phyloP scores from a whole-genome alignment of 2,113 vertebrate species.

The Macquaria ambigua region DNA sequence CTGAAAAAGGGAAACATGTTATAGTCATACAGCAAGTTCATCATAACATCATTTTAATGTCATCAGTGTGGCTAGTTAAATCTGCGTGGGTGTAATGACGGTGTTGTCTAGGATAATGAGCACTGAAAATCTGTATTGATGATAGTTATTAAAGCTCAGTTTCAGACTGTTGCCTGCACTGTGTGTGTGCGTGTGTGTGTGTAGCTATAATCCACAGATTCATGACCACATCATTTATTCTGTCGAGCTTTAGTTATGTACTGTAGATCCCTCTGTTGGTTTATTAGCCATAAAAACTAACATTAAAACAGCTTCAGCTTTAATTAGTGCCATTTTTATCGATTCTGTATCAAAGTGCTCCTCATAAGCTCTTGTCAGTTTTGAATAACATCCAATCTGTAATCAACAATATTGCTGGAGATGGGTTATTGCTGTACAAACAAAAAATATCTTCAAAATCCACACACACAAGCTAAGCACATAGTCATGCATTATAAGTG shows the following conservation, averaged over 20 bases:
- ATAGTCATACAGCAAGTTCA: slow-evolving; percentile 1
- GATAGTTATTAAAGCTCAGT: slow-evolving; percentile 63
- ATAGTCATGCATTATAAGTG: background rate
- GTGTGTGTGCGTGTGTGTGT: slow-evolving; percentile 3
- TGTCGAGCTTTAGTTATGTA: background rate
- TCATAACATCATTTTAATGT: slow-evolving; percentile 22
- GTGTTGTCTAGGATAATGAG: slow-evolving; percentile 45
- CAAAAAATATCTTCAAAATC: background rate
- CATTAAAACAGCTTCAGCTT: background rate
- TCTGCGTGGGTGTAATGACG: slow-evolving; percentile 52
- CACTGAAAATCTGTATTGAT: slow-evolving; percentile 55
- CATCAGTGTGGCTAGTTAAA: slow-evolving; percentile 18
- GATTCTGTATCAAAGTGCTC: background rate
- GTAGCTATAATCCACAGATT: slow-evolving; percentile 28
- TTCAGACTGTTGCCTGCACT: slow-evolving; percentile 25
- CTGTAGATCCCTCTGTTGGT: background rate
- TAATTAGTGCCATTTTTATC: background rate
- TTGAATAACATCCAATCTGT: background rate
- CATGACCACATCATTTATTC: slow-evolving; percentile 26
- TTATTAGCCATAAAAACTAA: slow-evolving; percentile 1
- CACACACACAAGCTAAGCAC: background rate
- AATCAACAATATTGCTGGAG: background rate
- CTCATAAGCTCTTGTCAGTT: background rate
- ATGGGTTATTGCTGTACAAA: background rate
- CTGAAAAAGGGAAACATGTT: slow-evolving; percentile 6